Evolutionary conservation across 2,888 invertebrate species (phyloP).

Genomic region (Neuroscelio doddi): DNA sequence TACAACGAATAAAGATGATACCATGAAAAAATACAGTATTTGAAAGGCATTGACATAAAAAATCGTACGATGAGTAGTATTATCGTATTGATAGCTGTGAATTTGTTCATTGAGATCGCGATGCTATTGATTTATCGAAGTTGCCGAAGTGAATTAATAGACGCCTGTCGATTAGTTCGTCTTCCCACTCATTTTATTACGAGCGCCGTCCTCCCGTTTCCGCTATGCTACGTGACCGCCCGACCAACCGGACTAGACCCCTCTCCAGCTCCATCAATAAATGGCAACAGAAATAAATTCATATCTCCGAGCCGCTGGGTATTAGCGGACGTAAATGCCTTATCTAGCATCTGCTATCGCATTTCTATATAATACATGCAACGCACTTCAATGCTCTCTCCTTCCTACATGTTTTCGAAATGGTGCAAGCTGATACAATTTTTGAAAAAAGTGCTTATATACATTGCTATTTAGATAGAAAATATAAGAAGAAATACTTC

Average conservation of each 20-base stretch:
- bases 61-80: too few relatives aligned
- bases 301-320: conserved; percentile 52
- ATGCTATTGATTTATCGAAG: not conserved
- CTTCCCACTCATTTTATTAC: conserved; percentile 19
- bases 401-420: too few relatives aligned
- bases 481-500: too few relatives aligned
- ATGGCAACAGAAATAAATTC: conserved; percentile 62
- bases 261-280: conserved; percentile 64
- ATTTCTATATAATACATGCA: too few relatives aligned
- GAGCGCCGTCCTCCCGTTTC: conserved; percentile 41
- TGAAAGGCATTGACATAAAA: too few relatives aligned
- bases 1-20: too few relatives aligned
- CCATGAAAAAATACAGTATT: too few relatives aligned
- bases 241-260: conserved; percentile 38
- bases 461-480: too few relatives aligned
- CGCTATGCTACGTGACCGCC: conserved; percentile 33
- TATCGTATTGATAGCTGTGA: too few relatives aligned
- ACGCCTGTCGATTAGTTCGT: conserved; percentile 23
- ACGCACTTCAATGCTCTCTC: too few relatives aligned
- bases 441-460: too few relatives aligned
- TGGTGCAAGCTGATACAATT: too few relatives aligned
- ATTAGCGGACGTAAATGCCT: conserved; percentile 53
- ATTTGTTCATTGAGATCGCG: conserved; percentile 13
- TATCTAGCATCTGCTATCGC: conserved; percentile 60
- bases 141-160: conserved; percentile 2